Evolutionary conservation across 2,797 vertebrate species (phyloP).

Genomic region (Acrossocheilus fasciatus): DNA sequence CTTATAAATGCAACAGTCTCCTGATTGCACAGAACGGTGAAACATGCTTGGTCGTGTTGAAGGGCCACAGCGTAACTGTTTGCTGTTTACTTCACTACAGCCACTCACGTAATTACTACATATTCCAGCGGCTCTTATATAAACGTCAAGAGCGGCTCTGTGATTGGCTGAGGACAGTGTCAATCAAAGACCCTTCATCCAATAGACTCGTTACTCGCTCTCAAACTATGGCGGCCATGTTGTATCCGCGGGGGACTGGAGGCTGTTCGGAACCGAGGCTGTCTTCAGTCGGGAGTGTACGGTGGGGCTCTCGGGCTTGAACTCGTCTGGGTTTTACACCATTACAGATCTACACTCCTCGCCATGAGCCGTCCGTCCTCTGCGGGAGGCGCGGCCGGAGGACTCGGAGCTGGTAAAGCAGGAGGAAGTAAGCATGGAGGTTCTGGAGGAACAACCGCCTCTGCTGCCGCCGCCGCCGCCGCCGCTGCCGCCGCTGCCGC

Average conservation of each 20-base stretch:
- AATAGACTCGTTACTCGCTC: constrained; percentile 59
- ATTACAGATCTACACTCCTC: constrained; percentile 56
- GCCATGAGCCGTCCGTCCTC: constrained; percentile 81
- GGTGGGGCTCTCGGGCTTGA: constrained; percentile 53
- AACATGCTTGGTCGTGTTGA: neutral
- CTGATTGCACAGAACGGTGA: neutral
- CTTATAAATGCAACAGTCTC: neutral
- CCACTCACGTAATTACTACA: constrained; percentile 34
- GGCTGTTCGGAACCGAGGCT: constrained; percentile 62
- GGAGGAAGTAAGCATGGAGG: constrained; percentile 77
- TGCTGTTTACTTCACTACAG: constrained; percentile 21
- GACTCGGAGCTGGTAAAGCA: constrained; percentile 75
- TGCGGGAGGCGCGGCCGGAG: constrained; percentile 74
- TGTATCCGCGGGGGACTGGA: constrained; percentile 68
- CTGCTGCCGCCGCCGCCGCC: constrained; percentile 54
- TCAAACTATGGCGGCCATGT: constrained; percentile 78
- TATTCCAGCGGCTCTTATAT: constrained; percentile 30
- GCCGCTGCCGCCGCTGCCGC: constrained; percentile 58
- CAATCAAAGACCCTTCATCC: constrained; percentile 58
- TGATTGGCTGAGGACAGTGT: constrained; percentile 68
- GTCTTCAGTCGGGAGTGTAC: constrained; percentile 56
- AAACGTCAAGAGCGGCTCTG: neutral
- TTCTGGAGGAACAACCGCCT: constrained; percentile 60
- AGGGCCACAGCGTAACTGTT: neutral
- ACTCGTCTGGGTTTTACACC: constrained; percentile 46